Conservation (phyloP, 2,113 vertebrate genomes). For the Epinephelus cyanopodus region DNA sequence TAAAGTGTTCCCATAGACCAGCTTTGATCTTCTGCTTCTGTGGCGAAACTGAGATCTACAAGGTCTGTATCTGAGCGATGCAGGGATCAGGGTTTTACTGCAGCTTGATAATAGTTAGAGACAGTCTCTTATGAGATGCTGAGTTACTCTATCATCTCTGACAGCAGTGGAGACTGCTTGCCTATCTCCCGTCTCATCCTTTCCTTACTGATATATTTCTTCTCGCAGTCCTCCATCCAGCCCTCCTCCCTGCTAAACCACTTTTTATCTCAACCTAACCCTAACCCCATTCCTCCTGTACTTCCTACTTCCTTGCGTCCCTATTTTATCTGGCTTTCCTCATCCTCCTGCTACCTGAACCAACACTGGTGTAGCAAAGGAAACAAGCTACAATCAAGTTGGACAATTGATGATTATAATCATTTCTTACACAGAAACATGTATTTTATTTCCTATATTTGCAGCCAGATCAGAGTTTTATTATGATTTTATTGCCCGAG, state of each 20-base stretch:
- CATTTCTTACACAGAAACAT: background rate
- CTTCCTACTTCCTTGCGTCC: slow-evolving; percentile 4
- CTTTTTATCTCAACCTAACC: background rate
- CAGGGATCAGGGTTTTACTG: slow-evolving; percentile 55
- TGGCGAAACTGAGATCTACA: background rate
- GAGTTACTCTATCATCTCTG: slow-evolving; percentile 66
- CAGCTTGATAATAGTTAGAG: slow-evolving; percentile 59
- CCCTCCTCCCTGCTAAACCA: slow-evolving; percentile 25
- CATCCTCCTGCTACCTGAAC: background rate
- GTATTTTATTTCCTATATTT: background rate
- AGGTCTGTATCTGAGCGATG: slow-evolving; percentile 24
- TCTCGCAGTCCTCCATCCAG: slow-evolving; percentile 32
- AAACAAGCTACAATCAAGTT: background rate
- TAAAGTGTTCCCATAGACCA: background rate
- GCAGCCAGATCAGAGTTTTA: background rate
- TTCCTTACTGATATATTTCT: slow-evolving; percentile 49
- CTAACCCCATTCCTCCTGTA: slow-evolving; percentile 7
- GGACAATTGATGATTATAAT: background rate
- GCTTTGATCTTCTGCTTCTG: slow-evolving; percentile 43
- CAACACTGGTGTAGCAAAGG: background rate
- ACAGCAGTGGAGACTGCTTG: slow-evolving; percentile 70
- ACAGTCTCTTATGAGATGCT: slow-evolving; percentile 49
- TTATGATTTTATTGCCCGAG: background rate
- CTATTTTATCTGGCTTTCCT: slow-evolving; percentile 3
- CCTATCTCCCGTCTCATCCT: slow-evolving; percentile 62